phyloP scores from a whole-genome alignment of 1,140 invertebrate species.

The Drepana arcuata region DNA sequence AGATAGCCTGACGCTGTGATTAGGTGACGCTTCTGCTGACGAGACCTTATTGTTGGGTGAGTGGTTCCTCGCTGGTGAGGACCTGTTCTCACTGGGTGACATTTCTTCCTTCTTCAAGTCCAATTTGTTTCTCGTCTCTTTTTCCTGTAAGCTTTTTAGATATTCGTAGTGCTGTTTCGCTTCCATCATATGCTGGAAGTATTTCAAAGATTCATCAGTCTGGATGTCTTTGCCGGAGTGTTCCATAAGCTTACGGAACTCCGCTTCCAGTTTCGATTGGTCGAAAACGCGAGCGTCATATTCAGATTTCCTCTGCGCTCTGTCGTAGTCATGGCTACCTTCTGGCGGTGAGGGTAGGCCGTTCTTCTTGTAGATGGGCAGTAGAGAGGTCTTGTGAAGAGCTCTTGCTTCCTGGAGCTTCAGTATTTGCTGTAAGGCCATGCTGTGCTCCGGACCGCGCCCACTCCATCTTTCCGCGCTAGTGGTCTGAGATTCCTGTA shows the following conservation, averaged over 20 bases:
- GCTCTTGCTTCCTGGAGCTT: constrained; percentile 64
- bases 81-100: constrained; percentile 29
- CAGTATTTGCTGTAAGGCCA: constrained; percentile 23
- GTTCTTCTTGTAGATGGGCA: constrained; percentile 64
- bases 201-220: constrained; percentile 60
- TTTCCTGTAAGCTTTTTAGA: constrained; percentile 40
- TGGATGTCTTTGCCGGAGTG: constrained; percentile 43
- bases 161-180: constrained; percentile 51
- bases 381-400: constrained; percentile 58
- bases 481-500: constrained; percentile 62
- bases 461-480: constrained; percentile 58
- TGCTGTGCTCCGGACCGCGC: constrained; percentile 53
- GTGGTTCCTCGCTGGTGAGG: constrained; percentile 24
- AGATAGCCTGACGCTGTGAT: constrained; percentile 41
- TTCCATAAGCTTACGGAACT: constrained; percentile 65
- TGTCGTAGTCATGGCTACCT: constrained; percentile 36
- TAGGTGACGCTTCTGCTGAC: constrained; percentile 45
- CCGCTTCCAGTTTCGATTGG: constrained; percentile 57
- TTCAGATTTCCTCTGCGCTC: constrained; percentile 28
- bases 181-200: constrained; percentile 63
- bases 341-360: constrained; percentile 44
- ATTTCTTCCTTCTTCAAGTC: constrained; percentile 39
- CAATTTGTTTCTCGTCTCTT: constrained; percentile 25
- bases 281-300: constrained; percentile 43
- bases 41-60: constrained; percentile 41